Evolutionary conservation across 2,797 vertebrate species (phyloP), one percentile per base, ranked within the genome.

Genomic region (Gymnoscopelus microlampas): DNA sequence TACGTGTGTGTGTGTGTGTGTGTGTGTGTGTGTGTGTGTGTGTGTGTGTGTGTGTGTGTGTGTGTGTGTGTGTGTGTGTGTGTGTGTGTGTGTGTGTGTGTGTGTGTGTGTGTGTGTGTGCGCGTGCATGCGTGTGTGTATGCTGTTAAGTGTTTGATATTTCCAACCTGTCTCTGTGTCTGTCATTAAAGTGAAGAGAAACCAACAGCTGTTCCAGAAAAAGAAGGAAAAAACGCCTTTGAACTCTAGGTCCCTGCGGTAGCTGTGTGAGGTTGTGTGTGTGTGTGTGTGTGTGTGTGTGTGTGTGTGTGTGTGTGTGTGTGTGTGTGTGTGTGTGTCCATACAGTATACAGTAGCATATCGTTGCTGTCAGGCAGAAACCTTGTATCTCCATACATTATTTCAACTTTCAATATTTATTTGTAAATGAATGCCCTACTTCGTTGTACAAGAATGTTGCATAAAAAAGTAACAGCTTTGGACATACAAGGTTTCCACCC

Each of bases 101-200:
- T 71, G 67, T 73, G 60, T 54, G 68, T 19, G 26, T 63, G 67
- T 74, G 26, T 29, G 26, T 29, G 26, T 29, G 26, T 26, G 26
- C 3, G 26, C 26, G 26, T 26, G 26, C 26, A 3, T 26, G 26
- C 26, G 26, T 26, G 26, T 3, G 26, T 26, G 26, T 3, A 3
- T 26, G 3, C 79, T 63, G 73, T 76, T 72, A 70, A 70, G 65
- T 76, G 79, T 86, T 76, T 85, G 84, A 85, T 87, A 84, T 85
- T 79, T 84, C 78, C 85, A 85, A 88, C 87, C 82, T 89, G 86
- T 85, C 68, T 88, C 87, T 88, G 85, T 82, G 70, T 88, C 87
- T 88, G 85, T 82, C 85, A 47, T 80, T 78, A 70, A 74, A 74
- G 73, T 77, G 74, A 67, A 81, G 85, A 87, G 84, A 71, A 85